These are phyloP conservation scores for Synergus japonicus DNA, from an alignment of 2,888 invertebrate genomes.

Conservation along the genomic window DNA sequence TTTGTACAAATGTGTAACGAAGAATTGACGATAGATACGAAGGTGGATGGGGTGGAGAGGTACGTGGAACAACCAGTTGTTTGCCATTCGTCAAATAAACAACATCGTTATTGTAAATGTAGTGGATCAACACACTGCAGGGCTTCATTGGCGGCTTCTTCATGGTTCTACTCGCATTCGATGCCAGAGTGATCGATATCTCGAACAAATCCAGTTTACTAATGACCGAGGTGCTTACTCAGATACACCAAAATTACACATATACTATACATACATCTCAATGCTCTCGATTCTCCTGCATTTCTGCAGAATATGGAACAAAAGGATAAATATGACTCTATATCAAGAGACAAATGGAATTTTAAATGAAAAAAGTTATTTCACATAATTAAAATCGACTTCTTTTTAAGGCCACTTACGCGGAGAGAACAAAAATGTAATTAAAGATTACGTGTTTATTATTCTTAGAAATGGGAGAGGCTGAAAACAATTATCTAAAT, in stretches of 20 bases:
- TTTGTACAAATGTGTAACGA: slow-evolving; percentile 11
- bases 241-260: slow-evolving; percentile 1
- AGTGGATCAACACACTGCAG: slow-evolving; percentile 66
- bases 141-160: slow-evolving; percentile 62
- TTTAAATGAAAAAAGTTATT: neutral
- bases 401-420: neutral
- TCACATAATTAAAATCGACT: neutral
- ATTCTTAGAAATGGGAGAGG: neutral
- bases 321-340: neutral
- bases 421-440: neutral
- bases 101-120: slow-evolving; percentile 69
- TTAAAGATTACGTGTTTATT: too few species aligned
- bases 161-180: slow-evolving; percentile 63
- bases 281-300: neutral
- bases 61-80: slow-evolving; percentile 17
- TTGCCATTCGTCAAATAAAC: slow-evolving; percentile 64
- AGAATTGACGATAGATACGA: slow-evolving; percentile 55
- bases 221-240: neutral
- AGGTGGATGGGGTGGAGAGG: slow-evolving; percentile 58
- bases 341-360: neutral
- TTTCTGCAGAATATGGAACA: neutral
- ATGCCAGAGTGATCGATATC: slow-evolving; percentile 64
- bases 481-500: slow-evolving; percentile 22
- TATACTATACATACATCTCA: neutral
- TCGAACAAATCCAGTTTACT: slow-evolving; percentile 47